Percentiles rank a stretch among this genome's conserved stretches.
Conservation (phyloP, 1,140 invertebrate species). For the Ceratosolen fusciceps region DNA sequence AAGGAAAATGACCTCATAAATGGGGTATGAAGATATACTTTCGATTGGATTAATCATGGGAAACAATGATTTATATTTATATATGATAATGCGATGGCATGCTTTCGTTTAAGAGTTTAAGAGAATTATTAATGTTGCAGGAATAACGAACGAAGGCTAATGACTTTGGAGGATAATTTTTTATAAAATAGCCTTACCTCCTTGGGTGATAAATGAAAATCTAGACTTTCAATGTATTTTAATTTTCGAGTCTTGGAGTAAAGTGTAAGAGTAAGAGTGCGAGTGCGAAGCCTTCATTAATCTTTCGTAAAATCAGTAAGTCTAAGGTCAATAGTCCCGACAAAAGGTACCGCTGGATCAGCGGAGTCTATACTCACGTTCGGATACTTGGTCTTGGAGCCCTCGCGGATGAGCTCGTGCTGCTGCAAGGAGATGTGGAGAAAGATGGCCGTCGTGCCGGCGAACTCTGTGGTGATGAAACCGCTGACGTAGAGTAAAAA, state of each 20-base stretch:
- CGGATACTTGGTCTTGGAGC: slow-evolving; percentile 51
- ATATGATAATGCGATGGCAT: no score
- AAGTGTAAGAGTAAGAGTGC: no score
- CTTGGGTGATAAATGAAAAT: neutral
- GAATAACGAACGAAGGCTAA: no score
- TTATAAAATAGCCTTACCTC: neutral
- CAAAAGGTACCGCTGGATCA: neutral
- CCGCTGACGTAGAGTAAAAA: slow-evolving; percentile 89
- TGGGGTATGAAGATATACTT: no score
- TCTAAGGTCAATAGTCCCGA: neutral
- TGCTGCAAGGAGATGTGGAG: slow-evolving; percentile 86
- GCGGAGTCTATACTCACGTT: slow-evolving; percentile 35
- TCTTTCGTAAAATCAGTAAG: neutral
- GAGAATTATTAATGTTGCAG: no score
- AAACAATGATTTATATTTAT: no score
- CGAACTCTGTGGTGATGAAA: slow-evolving; percentile 85
- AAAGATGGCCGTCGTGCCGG: slow-evolving; percentile 88
- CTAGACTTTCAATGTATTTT: neutral
- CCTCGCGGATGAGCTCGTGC: slow-evolving; percentile 71
- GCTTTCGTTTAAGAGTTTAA: no score
- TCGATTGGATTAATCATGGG: no score
- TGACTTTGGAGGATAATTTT: no score
- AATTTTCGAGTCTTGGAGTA: neutral
- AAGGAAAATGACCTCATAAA: no score
- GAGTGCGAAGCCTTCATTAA: no score